phyloP scores from a whole-genome alignment of 2,888 invertebrate genomes.

The Phlogophora meticulosa region DNA sequence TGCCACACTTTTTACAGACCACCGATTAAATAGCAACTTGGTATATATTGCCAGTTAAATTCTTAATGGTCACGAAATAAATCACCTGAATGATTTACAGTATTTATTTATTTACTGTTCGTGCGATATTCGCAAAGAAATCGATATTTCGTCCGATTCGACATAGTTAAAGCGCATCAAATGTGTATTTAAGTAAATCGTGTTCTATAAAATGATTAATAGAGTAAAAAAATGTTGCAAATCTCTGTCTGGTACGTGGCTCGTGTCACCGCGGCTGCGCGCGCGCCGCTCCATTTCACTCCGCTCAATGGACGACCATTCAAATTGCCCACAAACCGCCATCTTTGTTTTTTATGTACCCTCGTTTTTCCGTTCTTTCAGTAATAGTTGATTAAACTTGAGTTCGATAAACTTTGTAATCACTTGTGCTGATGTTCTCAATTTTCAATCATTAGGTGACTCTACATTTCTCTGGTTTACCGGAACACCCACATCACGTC shows the following conservation, averaged over 20 bases:
- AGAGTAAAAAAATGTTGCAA: slow-evolving; percentile 73
- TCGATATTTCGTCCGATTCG: slow-evolving; percentile 59
- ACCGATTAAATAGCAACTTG: slow-evolving; percentile 29
- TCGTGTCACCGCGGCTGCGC: slow-evolving; percentile 82
- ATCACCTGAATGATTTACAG: slow-evolving; percentile 51
- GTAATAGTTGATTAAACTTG: slow-evolving; percentile 78
- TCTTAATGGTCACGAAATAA: slow-evolving; percentile 64
- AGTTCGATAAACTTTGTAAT: slow-evolving; percentile 78
- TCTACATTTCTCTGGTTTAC: slow-evolving; percentile 52
- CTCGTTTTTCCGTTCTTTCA: slow-evolving; percentile 78
- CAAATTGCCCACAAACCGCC: slow-evolving; percentile 80
- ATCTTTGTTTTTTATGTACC: slow-evolving; percentile 79
- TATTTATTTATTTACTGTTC: slow-evolving; percentile 55
- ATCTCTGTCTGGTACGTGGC: slow-evolving; percentile 75
- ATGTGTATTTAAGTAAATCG: slow-evolving; percentile 59
- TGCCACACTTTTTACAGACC: slow-evolving; percentile 44
- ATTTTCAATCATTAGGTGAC: slow-evolving; percentile 72
- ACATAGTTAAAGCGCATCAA: slow-evolving; percentile 55
- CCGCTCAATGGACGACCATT: slow-evolving; percentile 81
- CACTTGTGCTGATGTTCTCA: slow-evolving; percentile 69
- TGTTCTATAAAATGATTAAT: slow-evolving; percentile 57
- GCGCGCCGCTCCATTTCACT: slow-evolving; percentile 82
- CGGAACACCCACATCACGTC: slow-evolving; percentile 69
- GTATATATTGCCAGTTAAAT: slow-evolving; percentile 39
- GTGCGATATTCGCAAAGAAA: slow-evolving; percentile 52